Evolutionary conservation across 2,797 vertebrate genomes (phyloP), one percentile per base, ranked within the genome.

Genomic region (Muscicapa comitata): DNA sequence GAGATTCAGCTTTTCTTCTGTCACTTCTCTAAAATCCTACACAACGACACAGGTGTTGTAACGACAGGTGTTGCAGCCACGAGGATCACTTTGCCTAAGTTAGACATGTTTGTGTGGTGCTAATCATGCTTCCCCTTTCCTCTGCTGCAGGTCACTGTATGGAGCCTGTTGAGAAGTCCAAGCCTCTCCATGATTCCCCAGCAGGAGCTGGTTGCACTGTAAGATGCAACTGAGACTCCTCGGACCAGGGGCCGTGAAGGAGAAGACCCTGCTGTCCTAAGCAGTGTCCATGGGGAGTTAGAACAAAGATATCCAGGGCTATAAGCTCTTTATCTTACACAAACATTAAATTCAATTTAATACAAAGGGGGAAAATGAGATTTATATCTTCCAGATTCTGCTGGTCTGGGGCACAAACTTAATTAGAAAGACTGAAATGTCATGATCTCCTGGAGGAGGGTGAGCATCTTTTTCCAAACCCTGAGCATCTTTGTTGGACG

Each of bases 401-500:
- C 81, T 94, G 55, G 79, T 77, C 78, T 90, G 77, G 67, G 82
- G 91, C 73, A 66, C 42, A 74, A 95, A 94, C 82, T 86, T 75
- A 82, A 95, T 94, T 95, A 86, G 74, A 90, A 88, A 88, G 90
- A 95, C 81, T 91, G 76, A 85, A 93, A 94, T 93, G 77, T 93
- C 91, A 95, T 96, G 78, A 62, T 94, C 86, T 95, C 92, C 90
- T 79, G 42, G 35, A 94, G 90, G 68, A 96, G 84, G 43, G 28
- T 63, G 53, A 89, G 43, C 59, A 65, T 85, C 55, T 66, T 87
- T 78, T 89, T 74, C 54, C n/a, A 85, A 74, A 76, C 26, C 20
- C 33, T 80, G 55, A 89, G 29, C 59, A 86, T 86, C 68, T 96
- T 92, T 77, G 63, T 65, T 93, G 90, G 53, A 89, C 67, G 61